Conservation (phyloP, 2,113 vertebrate species). For the Percopsis transmontana region DNA sequence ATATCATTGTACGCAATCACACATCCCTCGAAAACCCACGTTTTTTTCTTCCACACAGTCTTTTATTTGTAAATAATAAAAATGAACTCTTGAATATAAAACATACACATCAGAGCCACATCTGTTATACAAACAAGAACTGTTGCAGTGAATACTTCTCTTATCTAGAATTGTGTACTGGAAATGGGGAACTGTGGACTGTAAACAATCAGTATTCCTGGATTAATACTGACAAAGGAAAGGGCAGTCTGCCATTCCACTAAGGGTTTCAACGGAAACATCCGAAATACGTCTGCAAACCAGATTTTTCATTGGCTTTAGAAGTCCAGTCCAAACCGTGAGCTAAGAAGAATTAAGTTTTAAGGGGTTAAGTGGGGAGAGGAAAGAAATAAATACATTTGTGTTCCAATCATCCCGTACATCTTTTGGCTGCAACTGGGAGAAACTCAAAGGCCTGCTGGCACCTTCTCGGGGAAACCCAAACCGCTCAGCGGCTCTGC, state of each 20-base stretch:
- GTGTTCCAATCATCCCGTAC: slow-evolving; percentile 81
- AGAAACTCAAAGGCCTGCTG: slow-evolving; percentile 78
- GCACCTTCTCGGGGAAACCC: slow-evolving; percentile 82
- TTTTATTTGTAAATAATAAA: slow-evolving; percentile 89
- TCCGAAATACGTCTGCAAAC: slow-evolving; percentile 60
- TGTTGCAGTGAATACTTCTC: slow-evolving; percentile 83
- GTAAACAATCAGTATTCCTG: slow-evolving; percentile 83
- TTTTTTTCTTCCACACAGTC: slow-evolving; percentile 79
- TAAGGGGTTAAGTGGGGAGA: slow-evolving; percentile 81
- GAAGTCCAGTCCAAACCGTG: slow-evolving; percentile 94
- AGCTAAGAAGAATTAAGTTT: slow-evolving; percentile 83
- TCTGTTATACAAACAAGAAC: slow-evolving; percentile 85
- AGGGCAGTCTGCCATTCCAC: slow-evolving; percentile 81
- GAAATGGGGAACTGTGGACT: slow-evolving; percentile 75
- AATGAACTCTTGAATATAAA: slow-evolving; percentile 87
- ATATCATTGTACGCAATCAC: slow-evolving; percentile 19
- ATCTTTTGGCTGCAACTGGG: slow-evolving; percentile 76
- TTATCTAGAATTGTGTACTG: slow-evolving; percentile 71
- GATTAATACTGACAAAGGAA: slow-evolving; percentile 83
- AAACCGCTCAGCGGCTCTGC: slow-evolving; percentile 86
- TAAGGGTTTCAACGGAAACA: slow-evolving; percentile 72
- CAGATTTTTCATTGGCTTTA: slow-evolving; percentile 78
- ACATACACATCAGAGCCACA: slow-evolving; percentile 85
- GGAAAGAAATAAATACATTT: slow-evolving; percentile 44
- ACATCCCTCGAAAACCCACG: slow-evolving; percentile 33